A percentile compares a stretch with the other conserved stretches of the same genome.
Conservation (phyloP, 2,888 invertebrate genomes). For the Diplazon laetatorius region DNA sequence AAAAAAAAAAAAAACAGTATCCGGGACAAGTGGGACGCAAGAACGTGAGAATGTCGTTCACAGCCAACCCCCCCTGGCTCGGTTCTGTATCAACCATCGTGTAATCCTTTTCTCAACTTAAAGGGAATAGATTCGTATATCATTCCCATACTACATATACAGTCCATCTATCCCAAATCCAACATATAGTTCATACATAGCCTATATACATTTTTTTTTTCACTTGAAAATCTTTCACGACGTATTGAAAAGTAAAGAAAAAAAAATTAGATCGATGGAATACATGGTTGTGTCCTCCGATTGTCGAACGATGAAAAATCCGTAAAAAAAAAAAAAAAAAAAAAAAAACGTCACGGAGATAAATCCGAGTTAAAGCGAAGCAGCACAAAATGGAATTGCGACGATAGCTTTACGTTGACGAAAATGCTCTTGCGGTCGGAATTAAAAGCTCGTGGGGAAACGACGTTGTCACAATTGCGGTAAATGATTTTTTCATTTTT, state of each 20-base stretch:
- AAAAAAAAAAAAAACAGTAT: conserved; percentile 12
- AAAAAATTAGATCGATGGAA: conserved; percentile 17
- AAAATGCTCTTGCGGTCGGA: neutral
- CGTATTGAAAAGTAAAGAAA: conserved; percentile 12
- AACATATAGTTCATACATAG: no score
- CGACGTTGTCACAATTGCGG: conserved; percentile 12
- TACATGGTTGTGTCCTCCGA: conserved; percentile 7
- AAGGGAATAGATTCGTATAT: conserved; percentile 24
- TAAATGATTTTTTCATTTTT: conserved; percentile 41
- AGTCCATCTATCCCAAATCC: no score
- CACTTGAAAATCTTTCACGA: neutral
- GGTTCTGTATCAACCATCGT: conserved; percentile 27
- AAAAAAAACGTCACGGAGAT: no score
- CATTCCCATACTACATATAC: no score
- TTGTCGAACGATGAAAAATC: neutral
- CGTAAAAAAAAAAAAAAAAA: neutral
- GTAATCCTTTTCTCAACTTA: conserved; percentile 37
- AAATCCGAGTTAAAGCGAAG: neutral
- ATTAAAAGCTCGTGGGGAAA: conserved; percentile 26
- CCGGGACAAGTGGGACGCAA: neutral
- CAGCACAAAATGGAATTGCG: conserved; percentile 20
- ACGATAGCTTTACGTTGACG: neutral
- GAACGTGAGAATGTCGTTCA: conserved; percentile 32
- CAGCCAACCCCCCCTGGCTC: conserved; percentile 30
- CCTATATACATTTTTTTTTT: no score